Evolutionary conservation across 1,140 invertebrate genomes (phyloP), one percentile per base, ranked within the genome.

Genomic region (Oncopeltus fasciatus): DNA sequence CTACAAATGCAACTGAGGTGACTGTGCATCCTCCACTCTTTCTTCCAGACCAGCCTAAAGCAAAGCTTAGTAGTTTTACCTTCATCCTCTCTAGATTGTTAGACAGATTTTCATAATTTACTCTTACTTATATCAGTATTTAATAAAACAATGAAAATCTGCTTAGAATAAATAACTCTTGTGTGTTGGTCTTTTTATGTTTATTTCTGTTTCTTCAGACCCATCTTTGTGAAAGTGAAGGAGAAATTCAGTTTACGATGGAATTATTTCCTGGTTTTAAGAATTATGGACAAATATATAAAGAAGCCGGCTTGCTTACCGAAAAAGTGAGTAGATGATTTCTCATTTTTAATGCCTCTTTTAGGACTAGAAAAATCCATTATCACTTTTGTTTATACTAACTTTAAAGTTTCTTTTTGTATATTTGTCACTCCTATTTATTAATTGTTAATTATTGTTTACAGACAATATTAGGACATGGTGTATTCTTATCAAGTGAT

Each of bases 401-500:
- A n/a, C n/a, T n/a, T n/a, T n/a, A n/a, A n/a, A n/a, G n/a, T n/a
- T n/a, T n/a, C n/a, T n/a, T n/a, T n/a, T n/a, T n/a, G n/a, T n/a
- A n/a, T n/a, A n/a, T n/a, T n/a, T n/a, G n/a, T n/a, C n/a, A n/a
- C n/a, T n/a, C n/a, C n/a, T n/a, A n/a, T n/a, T n/a, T n/a, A n/a
- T n/a, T n/a, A 26, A 59, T 38, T 16, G 14, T 26, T 20, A 43
- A 12, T 38, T 21, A 3, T 59, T 38, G 49, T 58, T 68, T 73
- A 58, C 68, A 87, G 82, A 86, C 84, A 18, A 70, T 87, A 21
- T 73, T 95, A 75, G 92, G 90, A 2, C 92, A 95, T 72, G 87
- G 82, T 18, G 76, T 94, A 29, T 78, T 91, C 74, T 73, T 94
- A 18, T 74, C 73, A 21, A 81, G 89, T 47, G 72, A 76, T 8